Evolutionary conservation across 2,888 invertebrate genomes (phyloP).

Genomic region (Nomada lathburiana): DNA sequence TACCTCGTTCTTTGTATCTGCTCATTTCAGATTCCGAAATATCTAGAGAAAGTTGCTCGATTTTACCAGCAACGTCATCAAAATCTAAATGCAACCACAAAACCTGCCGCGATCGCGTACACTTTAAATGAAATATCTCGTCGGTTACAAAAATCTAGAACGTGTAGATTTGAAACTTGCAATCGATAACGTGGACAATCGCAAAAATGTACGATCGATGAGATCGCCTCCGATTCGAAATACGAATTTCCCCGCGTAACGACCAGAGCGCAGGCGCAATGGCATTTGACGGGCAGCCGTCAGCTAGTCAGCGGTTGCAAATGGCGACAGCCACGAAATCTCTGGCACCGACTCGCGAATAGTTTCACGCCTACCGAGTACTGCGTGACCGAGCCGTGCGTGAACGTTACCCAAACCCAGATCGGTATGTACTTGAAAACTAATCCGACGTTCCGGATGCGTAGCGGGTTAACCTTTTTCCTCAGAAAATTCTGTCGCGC

Average conservation of each 20-base stretch:
- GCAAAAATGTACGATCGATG: slow-evolving; percentile 44
- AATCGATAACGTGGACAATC: neutral
- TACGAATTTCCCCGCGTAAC: slow-evolving; percentile 64
- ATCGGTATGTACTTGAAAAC: slow-evolving; percentile 76
- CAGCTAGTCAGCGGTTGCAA: slow-evolving; percentile 82
- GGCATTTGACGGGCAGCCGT: slow-evolving; percentile 73
- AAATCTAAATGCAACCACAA: no score
- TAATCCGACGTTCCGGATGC: slow-evolving; percentile 22
- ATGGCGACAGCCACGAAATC: slow-evolving; percentile 83
- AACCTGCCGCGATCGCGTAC: no score
- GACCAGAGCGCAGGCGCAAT: slow-evolving; percentile 63
- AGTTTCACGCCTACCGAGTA: slow-evolving; percentile 78
- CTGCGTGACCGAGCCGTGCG: slow-evolving; percentile 77
- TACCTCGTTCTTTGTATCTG: no score
- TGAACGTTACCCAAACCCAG: slow-evolving; percentile 71
- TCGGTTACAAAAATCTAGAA: no score
- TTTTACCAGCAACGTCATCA: no score
- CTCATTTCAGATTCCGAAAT: no score
- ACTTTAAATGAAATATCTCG: no score
- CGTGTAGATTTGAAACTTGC: no score
- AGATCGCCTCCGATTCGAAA: slow-evolving; percentile 50
- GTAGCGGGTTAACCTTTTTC: slow-evolving; percentile 41
- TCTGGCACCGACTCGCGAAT: slow-evolving; percentile 80
- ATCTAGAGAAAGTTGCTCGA: no score
- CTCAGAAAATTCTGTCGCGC: slow-evolving; percentile 23